Percentiles rank a stretch among this genome's conserved stretches.
Conservation (phyloP, 2,113 vertebrate species). For the Macroglossus sobrinus region DNA sequence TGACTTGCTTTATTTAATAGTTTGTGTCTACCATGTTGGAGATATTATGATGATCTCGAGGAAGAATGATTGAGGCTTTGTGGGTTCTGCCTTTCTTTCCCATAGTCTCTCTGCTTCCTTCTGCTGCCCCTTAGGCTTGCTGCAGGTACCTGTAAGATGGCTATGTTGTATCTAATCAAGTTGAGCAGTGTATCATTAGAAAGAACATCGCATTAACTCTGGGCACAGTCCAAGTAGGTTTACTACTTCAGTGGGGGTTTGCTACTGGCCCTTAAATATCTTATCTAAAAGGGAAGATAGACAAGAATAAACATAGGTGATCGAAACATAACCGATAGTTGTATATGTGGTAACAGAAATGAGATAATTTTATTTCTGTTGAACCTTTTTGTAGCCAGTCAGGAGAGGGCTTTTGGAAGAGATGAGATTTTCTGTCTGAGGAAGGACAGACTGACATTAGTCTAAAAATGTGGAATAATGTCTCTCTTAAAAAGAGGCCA, state of each 20-base stretch:
- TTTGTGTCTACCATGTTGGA: neutral
- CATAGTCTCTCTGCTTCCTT: neutral
- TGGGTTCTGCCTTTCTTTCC: neutral
- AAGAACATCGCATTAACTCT: neutral
- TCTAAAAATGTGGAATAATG: neutral
- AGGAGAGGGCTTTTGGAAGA: neutral
- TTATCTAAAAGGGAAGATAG: neutral
- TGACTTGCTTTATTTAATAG: constrained; percentile 15
- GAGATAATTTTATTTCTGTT: neutral
- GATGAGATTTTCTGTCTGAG: neutral
- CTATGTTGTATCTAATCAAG: neutral
- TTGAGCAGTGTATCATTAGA: neutral
- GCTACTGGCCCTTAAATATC: neutral
- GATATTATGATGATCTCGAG: neutral
- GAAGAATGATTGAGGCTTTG: neutral
- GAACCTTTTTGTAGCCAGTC: neutral
- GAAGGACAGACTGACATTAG: neutral
- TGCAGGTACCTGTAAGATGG: neutral
- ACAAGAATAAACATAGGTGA: neutral
- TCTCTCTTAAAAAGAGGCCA: too few species aligned
- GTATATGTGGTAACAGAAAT: neutral
- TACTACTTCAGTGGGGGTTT: neutral
- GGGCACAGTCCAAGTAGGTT: neutral
- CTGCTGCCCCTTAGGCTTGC: neutral
- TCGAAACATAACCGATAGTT: neutral